Base-by-base conservation (phyloP, 64 coral and sea anemone genomes). In the Anthopleura sola region DNA sequence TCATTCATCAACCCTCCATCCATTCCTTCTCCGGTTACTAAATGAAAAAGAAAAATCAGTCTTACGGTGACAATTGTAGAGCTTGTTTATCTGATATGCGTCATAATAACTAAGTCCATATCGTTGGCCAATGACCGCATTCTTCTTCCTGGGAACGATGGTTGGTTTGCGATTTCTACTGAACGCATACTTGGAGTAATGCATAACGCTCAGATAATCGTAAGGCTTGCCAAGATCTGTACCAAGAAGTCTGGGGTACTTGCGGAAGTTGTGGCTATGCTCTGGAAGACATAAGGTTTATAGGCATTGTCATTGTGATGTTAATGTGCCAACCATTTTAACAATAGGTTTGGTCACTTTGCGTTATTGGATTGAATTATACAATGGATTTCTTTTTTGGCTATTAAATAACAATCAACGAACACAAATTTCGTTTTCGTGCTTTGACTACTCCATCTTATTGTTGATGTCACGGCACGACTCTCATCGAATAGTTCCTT, bases 161-260 rank as follows among this genome's bases (percentile, higher is more conserved):
- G 88, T 90, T 1, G 88, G 71, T 24, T 37, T 29, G 19, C 12
- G 66, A 47, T 90, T 53, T 39, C 76, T 90, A 39, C 39, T 28
- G 49, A 90, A 90, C 18, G 88, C 88, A 17, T 26, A 85, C 68
- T 21, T 57, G 40, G 81, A 77, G 53, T 90, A 90, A 56, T 90
- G 88, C 88, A 90, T 90, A 3, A 90, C 88, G 46, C 88, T 90
- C 16, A 84, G 13, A 71, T 90, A 90, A 68, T 90, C 88, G 56
- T 90, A 90, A 16, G 88, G 88, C 39, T 90, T 90, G 36, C 88
- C 82, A 46, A 90, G 83, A 69, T 38, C 62, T 24, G 88, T 84
- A 4, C 88, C 88, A 13, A 85, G 23, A 78, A 55, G 26, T 20
- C 68, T 28, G 3, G 82, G 36, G n/a, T 90, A 90, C 83, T 85